phyloP scores from a whole-genome alignment of 2,888 invertebrate genomes.

The Colostygia pectinataria region DNA sequence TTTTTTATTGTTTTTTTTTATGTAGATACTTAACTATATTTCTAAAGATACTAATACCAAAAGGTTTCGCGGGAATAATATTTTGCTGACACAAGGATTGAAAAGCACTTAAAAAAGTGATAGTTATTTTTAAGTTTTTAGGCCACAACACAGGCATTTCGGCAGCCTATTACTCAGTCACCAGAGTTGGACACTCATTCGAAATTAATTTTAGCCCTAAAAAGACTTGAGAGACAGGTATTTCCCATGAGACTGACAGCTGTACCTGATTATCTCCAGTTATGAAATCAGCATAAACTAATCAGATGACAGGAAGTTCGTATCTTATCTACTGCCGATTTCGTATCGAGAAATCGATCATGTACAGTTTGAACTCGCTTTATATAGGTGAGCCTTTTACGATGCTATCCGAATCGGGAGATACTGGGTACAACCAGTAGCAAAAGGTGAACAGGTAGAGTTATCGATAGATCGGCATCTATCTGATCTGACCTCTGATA shows the following conservation, averaged over 20 bases:
- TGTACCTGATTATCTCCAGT: neutral
- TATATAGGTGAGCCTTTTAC: constrained; percentile 29
- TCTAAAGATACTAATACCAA: too few species aligned
- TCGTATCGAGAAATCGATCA: constrained; percentile 21
- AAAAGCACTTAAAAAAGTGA: too few species aligned
- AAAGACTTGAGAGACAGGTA: constrained; percentile 9
- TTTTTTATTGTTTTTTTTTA: too few species aligned
- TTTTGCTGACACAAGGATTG: too few species aligned
- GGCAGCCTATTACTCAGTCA: too few species aligned
- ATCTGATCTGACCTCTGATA: too few species aligned
- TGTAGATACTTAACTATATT: too few species aligned
- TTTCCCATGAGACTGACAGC: constrained; percentile 13
- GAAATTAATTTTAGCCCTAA: too few species aligned
- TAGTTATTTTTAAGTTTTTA: too few species aligned
- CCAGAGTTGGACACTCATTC: too few species aligned
- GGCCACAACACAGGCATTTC: too few species aligned
- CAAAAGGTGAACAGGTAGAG: constrained; percentile 1
- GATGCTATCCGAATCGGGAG: constrained; percentile 16
- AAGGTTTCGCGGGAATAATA: too few species aligned
- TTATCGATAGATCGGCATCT: neutral
- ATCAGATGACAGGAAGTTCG: constrained; percentile 17
- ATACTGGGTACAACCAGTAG: constrained; percentile 2
- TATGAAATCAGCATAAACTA: constrained; percentile 7
- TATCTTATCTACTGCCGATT: constrained; percentile 18
- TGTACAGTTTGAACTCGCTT: constrained; percentile 18